Evolutionary conservation across 2,888 invertebrate species (phyloP), one percentile per base, ranked within the genome.

Genomic region (Chelonus formosanus): DNA sequence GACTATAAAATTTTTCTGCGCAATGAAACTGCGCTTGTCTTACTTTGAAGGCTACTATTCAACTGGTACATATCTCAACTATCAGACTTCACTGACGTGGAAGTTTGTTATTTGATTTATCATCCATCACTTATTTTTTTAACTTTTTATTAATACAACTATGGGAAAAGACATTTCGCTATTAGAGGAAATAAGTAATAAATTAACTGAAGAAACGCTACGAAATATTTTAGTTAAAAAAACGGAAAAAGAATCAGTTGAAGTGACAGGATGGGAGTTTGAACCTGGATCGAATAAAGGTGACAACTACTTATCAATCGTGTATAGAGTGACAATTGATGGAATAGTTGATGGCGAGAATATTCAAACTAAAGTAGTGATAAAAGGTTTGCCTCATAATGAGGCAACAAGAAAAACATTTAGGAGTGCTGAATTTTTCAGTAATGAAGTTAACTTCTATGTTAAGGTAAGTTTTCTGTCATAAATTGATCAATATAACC

Each of bases 391-490:
- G 72, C 92, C 92, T 0, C 86, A 86, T 61, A 91, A 88, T 75
- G 65, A 88, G 1, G 88, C 87, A 0, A 84, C 91, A 40, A 86
- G 89, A 0, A 88, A 89, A 40, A 89, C 92, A 0, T 92, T 87
- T 72, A 86, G 89, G 63, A 90, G 89, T 45, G 76, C 85, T 3
- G 90, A 90, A 56, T 92, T 91, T 78, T 92, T 92, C 75, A 84
- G 85, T 68, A 92, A 91, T 76, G 92, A 92, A 82, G 89, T 90
- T 0, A 83, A 85, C 57, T 92, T 92, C 78, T 92, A 92, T 79
- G 71, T 69, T 4, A 70, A 82, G 71, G 83, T 80, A 71, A 5
- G 40, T 61, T 35, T 35, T 44, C 6, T 3, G 35, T 7, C 20
- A 20, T 20, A 20, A 20, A 20, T 20, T 20, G 20, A 56, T 50